Evolutionary conservation across 2,797 vertebrate genomes (phyloP).

Genomic region (Hypotaenidia philippensis): DNA sequence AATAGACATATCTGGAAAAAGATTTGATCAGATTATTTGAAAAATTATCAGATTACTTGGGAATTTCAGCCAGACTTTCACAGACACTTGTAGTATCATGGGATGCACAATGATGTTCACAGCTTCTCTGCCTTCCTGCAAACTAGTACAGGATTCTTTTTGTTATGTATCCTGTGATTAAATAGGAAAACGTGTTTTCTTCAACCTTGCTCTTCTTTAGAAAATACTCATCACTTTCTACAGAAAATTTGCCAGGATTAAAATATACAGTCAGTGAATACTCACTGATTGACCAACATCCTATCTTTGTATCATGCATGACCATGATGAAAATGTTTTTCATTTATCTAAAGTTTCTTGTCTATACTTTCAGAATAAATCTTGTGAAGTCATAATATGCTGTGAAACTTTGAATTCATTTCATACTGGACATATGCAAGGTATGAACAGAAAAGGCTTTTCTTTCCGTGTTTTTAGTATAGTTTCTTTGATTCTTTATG

Average conservation of each 20-base stretch:
- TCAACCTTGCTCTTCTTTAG: accelerated
- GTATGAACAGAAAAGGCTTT: background rate
- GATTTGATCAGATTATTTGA: background rate
- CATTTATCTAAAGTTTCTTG: background rate
- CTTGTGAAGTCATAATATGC: background rate
- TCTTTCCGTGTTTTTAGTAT: background rate
- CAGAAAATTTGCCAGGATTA: background rate
- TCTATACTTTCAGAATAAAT: background rate
- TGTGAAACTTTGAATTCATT: background rate
- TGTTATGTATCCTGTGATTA: background rate
- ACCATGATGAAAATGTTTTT: background rate
- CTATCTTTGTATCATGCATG: background rate
- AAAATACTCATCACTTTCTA: background rate
- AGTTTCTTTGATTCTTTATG: background rate
- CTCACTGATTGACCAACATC: background rate
- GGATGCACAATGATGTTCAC: background rate
- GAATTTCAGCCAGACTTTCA: background rate
- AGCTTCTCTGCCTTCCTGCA: background rate
- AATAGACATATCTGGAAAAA: background rate
- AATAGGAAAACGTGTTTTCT: background rate
- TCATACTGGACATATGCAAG: background rate
- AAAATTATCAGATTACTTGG: background rate
- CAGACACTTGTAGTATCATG: accelerated
- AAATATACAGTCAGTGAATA: background rate
- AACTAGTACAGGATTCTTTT: accelerated